These are phyloP conservation scores for Phrynocephalus guinanensis DNA, from an alignment of 2,797 vertebrate species.

Conservation along the genomic window DNA sequence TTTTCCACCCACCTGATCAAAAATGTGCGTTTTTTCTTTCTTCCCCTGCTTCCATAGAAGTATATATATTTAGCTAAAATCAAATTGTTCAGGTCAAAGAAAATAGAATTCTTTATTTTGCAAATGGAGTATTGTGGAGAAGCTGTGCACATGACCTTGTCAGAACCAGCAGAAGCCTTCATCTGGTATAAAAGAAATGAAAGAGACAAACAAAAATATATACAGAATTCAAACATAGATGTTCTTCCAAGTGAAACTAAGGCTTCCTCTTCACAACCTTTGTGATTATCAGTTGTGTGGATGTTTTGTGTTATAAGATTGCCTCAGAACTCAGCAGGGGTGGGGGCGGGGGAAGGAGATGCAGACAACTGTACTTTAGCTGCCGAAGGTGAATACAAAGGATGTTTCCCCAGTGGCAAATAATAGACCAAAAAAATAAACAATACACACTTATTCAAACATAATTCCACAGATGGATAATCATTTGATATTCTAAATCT, in stretches of 20 bases:
- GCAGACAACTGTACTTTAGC: slow-evolving; percentile 46
- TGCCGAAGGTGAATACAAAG: slow-evolving; percentile 43
- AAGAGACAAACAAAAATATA: slow-evolving; percentile 17
- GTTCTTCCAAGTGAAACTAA: slow-evolving; percentile 47
- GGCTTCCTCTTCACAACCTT: slow-evolving; percentile 47
- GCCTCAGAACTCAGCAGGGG: slow-evolving; percentile 55
- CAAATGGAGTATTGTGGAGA: slow-evolving; percentile 42
- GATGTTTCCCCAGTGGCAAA: slow-evolving; percentile 46
- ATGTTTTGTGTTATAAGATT: slow-evolving; percentile 61
- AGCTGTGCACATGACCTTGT: slow-evolving; percentile 7
- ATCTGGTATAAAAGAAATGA: neutral
- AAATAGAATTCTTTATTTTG: slow-evolving; percentile 43
- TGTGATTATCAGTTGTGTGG: slow-evolving; percentile 57
- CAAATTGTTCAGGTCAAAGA: slow-evolving; percentile 45
- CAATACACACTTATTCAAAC: slow-evolving; percentile 55
- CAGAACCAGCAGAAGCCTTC: slow-evolving; percentile 33
- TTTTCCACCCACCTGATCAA: slow-evolving; percentile 46
- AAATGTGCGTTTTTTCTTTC: slow-evolving; percentile 26
- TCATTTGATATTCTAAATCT: slow-evolving; percentile 54
- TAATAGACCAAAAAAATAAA: slow-evolving; percentile 46
- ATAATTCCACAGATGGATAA: slow-evolving; percentile 61
- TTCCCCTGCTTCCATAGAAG: neutral
- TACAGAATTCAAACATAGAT: slow-evolving; percentile 5
- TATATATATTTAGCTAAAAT: slow-evolving; percentile 53
- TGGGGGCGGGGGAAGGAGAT: slow-evolving; percentile 37